Conservation (phyloP, 2,888 invertebrate species). For the Scrobipalpa atriplicella region DNA sequence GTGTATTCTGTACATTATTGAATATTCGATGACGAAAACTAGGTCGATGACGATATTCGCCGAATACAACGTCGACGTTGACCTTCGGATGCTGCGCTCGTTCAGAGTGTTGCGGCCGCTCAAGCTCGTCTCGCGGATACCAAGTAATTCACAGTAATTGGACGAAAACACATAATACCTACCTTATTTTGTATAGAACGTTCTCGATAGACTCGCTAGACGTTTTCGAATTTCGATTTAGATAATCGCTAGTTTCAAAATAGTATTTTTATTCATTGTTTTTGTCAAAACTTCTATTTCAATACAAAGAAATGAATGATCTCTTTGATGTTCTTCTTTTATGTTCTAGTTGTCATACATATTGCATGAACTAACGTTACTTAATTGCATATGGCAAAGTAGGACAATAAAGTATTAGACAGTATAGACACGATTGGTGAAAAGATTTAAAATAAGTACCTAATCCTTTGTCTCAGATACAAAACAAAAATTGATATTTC, state of each 20-base stretch:
- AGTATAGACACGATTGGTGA: too few relatives aligned
- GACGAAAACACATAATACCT: constrained; percentile 78
- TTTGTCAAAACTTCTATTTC: too few relatives aligned
- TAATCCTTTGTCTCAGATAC: too few relatives aligned
- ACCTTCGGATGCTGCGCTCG: constrained; percentile 99
- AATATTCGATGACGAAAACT: constrained; percentile 79
- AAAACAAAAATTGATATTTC: too few relatives aligned
- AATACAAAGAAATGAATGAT: too few relatives aligned
- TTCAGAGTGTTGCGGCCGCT: constrained; percentile 99
- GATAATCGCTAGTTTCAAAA: constrained; percentile 73
- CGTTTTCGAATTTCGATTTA: constrained; percentile 69
- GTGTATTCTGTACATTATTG: constrained; percentile 58
- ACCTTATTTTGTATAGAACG: constrained; percentile 77
- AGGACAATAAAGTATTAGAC: too few relatives aligned
- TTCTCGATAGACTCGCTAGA: constrained; percentile 67
- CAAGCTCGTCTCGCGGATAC: constrained; percentile 99
- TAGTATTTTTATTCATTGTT: constrained; percentile 65
- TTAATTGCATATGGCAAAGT: too few relatives aligned
- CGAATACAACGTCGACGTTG: constrained; percentile 98
- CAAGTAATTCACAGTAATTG: constrained; percentile 95
- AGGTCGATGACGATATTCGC: constrained; percentile 99
- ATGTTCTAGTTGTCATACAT: too few relatives aligned
- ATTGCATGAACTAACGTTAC: too few relatives aligned
- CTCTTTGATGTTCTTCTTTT: too few relatives aligned
- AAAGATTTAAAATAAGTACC: too few relatives aligned